These are phyloP conservation scores for Pelecanus crispus DNA, from an alignment of 2,113 vertebrate species.

Conservation along the genomic window DNA sequence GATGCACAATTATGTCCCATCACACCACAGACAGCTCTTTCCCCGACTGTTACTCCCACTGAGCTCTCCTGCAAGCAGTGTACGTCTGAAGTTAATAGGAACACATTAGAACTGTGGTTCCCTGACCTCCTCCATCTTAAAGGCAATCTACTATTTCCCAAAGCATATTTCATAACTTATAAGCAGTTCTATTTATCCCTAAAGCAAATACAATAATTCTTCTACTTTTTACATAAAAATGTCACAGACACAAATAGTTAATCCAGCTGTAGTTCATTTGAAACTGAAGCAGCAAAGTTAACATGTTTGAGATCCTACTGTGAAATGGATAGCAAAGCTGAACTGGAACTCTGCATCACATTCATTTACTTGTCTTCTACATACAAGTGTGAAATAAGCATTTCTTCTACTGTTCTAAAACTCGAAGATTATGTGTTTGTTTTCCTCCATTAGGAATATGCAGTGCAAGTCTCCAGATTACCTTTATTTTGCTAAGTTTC, in stretches of 20 bases:
- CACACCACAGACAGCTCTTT: not conserved
- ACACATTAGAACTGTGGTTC: not conserved
- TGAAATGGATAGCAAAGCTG: not conserved
- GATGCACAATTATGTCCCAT: not conserved
- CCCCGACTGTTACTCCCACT: not conserved
- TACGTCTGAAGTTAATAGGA: not conserved
- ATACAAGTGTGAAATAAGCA: not conserved
- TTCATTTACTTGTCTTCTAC: not conserved
- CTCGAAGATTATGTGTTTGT: not conserved
- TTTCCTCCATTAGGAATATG: not conserved
- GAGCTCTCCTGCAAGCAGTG: not conserved
- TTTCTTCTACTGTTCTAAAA: not conserved
- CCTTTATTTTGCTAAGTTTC: slow-evolving; percentile 99
- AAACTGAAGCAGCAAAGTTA: not conserved
- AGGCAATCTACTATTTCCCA: not conserved
- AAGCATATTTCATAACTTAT: not conserved
- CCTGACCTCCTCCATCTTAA: not conserved
- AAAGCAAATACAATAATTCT: not conserved
- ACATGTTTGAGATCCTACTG: not conserved
- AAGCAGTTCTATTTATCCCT: not conserved
- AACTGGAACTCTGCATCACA: not conserved
- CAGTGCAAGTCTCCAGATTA: not conserved
- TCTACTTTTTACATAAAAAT: not conserved
- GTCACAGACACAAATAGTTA: not conserved
- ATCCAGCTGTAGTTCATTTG: not conserved